Evolutionary conservation across 35 echinoderm and acorn worm species (phyloP).

Genomic region (Ophioderma brevispina): DNA sequence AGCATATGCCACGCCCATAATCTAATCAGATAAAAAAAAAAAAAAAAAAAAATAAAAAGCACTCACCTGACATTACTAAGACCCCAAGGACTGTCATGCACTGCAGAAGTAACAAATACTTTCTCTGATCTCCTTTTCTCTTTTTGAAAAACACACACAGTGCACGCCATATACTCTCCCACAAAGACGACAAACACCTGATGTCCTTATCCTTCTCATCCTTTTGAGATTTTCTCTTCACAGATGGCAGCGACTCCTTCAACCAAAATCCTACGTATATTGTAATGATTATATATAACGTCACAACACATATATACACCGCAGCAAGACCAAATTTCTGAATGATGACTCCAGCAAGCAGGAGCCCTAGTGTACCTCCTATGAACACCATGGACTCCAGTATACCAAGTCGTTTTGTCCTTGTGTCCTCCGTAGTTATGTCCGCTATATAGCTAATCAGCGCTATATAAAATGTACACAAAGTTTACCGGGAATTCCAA

Average conservation of each 20-base stretch:
- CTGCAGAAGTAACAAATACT: constrained; percentile 48
- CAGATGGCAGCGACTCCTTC: constrained; percentile 51
- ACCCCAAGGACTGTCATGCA: constrained; percentile 51
- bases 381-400: constrained; percentile 78
- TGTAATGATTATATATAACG: constrained; percentile 39
- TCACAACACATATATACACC: constrained; percentile 43
- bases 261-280: constrained; percentile 38
- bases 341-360: constrained; percentile 32
- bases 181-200: constrained; percentile 20
- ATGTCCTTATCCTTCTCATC: constrained; percentile 45
- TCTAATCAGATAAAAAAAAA: no score
- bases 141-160: constrained; percentile 55
- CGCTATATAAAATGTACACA: constrained; percentile 57
- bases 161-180: constrained; percentile 45
- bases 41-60: no score
- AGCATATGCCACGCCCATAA: no score
- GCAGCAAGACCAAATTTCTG: constrained; percentile 36
- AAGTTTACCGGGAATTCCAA: constrained; percentile 53
- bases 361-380: constrained; percentile 68
- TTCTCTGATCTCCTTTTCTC: constrained; percentile 59
- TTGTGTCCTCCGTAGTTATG: constrained; percentile 47
- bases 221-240: background rate
- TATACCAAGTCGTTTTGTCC: constrained; percentile 75
- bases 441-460: constrained; percentile 76
- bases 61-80: constrained; percentile 53